Evolutionary conservation across 2,113 vertebrate genomes (phyloP).

Genomic region (Alethe diademata): DNA sequence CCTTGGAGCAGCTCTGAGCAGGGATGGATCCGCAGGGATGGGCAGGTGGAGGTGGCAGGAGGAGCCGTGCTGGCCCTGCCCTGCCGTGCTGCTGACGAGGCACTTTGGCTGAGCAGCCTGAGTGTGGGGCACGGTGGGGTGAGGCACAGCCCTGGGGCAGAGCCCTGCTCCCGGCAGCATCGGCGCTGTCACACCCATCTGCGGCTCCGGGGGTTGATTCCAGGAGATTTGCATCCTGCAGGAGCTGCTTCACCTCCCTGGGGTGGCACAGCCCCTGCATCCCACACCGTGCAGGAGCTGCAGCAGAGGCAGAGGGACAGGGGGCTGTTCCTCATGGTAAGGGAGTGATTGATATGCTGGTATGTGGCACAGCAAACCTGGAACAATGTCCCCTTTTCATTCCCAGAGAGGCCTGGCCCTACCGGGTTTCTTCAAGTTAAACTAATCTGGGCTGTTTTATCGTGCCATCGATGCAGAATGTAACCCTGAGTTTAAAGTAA

Average conservation of each 20-base stretch:
- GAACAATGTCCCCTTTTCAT: conserved; percentile 59
- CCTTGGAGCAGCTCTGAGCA: accelerated
- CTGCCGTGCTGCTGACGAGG: background rate
- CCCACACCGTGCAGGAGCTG: background rate
- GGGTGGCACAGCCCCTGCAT: background rate
- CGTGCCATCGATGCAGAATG: conserved; percentile 14
- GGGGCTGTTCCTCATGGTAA: conserved; percentile 23
- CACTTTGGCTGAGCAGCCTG: background rate
- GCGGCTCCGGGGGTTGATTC: background rate
- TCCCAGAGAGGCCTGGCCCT: background rate
- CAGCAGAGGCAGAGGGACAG: background rate
- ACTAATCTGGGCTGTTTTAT: conserved; percentile 44
- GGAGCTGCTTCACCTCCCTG: background rate
- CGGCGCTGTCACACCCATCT: background rate
- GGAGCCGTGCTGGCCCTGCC: background rate
- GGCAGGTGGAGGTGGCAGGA: background rate
- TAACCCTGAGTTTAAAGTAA: conserved; percentile 54
- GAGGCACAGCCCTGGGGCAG: background rate
- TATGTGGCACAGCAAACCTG: conserved; percentile 16
- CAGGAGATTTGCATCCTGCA: conserved; percentile 20
- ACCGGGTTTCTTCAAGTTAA: conserved; percentile 14
- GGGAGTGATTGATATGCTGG: conserved; percentile 44
- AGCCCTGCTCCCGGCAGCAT: background rate
- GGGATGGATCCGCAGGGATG: background rate
- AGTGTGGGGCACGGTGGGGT: background rate